phyloP scores from a whole-genome alignment of 2,888 invertebrate species.

The Dicycla oo region DNA sequence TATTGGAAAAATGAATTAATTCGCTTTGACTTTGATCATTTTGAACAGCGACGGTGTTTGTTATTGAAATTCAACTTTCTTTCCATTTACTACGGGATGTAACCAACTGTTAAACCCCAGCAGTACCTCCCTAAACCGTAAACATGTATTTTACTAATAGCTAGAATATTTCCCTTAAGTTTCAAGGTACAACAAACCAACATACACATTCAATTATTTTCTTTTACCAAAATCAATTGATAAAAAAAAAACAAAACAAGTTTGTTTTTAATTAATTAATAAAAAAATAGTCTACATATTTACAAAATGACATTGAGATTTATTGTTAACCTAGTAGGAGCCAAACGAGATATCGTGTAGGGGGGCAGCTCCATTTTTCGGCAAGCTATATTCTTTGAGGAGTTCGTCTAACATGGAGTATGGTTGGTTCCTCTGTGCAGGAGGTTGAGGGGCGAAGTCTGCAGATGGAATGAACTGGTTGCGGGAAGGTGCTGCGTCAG shows the following conservation, averaged over 20 bases:
- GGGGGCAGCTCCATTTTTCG: conserved; percentile 92
- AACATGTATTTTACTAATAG: not conserved
- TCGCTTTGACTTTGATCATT: too few relatives aligned
- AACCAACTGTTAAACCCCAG: not conserved
- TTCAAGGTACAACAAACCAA: conserved; percentile 43
- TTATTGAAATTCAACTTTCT: too few relatives aligned
- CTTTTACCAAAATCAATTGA: conserved; percentile 56
- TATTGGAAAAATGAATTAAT: too few relatives aligned
- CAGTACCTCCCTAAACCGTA: not conserved
- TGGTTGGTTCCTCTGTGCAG: conserved; percentile 71
- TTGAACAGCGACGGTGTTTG: too few relatives aligned
- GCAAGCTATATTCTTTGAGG: conserved; percentile 95
- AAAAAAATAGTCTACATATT: conserved; percentile 84
- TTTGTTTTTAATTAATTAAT: conserved; percentile 73
- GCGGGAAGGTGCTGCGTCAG: conserved; percentile 64
- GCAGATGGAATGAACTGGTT: conserved; percentile 10
- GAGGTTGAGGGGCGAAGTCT: conserved; percentile 59
- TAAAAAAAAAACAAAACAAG: conserved; percentile 55
- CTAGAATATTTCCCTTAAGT: not conserved
- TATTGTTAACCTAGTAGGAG: conserved; percentile 91
- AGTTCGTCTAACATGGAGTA: conserved; percentile 94
- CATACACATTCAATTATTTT: conserved; percentile 19
- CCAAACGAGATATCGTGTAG: conserved; percentile 96
- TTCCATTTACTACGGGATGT: too few relatives aligned
- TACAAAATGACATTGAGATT: conserved; percentile 77